These are phyloP conservation scores for Chromis chromis DNA, from an alignment of 2,797 vertebrate genomes.

Conservation along the genomic window DNA sequence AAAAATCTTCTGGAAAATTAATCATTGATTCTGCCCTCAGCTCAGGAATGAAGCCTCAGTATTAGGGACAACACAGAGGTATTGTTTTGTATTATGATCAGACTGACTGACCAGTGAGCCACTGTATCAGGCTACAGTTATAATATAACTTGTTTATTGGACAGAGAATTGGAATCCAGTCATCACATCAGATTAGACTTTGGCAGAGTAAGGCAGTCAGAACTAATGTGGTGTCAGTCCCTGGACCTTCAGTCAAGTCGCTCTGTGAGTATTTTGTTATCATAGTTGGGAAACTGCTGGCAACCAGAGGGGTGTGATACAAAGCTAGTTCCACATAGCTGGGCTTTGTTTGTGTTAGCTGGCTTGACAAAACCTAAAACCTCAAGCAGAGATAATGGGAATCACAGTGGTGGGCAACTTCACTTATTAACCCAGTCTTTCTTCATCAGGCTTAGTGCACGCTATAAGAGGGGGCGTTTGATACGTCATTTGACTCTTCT, in stretches of 20 bases:
- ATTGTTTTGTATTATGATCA: conserved; percentile 10
- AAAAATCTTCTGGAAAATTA: neutral
- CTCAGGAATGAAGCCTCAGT: neutral
- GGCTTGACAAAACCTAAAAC: too few species aligned
- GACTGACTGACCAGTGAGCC: neutral
- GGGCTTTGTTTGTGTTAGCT: too few species aligned
- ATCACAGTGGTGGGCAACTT: too few species aligned
- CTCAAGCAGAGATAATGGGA: too few species aligned
- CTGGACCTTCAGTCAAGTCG: neutral
- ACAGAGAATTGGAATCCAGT: conserved; percentile 15
- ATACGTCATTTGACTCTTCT: too few species aligned
- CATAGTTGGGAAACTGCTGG: neutral
- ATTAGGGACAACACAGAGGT: neutral
- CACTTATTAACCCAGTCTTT: too few species aligned
- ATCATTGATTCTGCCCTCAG: neutral
- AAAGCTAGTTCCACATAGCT: too few species aligned
- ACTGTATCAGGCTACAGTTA: neutral
- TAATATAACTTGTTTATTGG: neutral
- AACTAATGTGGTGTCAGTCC: conserved; percentile 5
- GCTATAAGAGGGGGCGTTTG: too few species aligned
- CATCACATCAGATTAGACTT: conserved; percentile 13
- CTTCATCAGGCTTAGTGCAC: too few species aligned
- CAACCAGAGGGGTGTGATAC: neutral
- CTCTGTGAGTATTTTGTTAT: conserved; percentile 2
- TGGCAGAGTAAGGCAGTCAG: conserved; percentile 5